Base-by-base conservation (phyloP, 1,140 invertebrate species). In the Melitaea cinxia region DNA sequence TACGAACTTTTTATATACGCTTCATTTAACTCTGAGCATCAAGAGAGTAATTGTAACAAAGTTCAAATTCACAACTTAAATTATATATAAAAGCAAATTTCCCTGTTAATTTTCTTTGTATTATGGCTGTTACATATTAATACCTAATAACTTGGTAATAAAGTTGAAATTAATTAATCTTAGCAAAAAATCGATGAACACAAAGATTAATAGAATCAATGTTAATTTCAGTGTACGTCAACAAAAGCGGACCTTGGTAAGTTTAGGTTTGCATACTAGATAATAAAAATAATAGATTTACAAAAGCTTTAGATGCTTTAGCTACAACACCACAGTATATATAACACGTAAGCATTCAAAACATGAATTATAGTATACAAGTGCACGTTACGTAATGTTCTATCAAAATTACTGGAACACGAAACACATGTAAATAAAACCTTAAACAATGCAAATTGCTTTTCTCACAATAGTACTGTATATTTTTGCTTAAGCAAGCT, bases 161-260 rank as follows among this genome's bases (percentile, higher is more conserved):
- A 33, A 4, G 19, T 23, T 42, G 21, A 10, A 21, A 47, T 47
- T 47, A 6, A 4, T 10, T 12, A 47, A 47, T 47, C 2, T 12
- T 21, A 17, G 9, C 12, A n/a, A n/a, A 21, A 6, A 37, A 55
- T 21, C n/a, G 12, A 21, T 26, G 52, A 5, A 23, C n/a, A 60
- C 28, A 17, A 69, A 56, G 62, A 68, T 75, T 82, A 75, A 75
- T 37, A 50, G 26, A 64, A 19, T 62, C 37, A 78, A 80, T 83
- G 66, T 89, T 83, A 79, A 84, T 89, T 89, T 86, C 87, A 89
- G 87, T 89, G 87, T 78, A 85, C 85, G 83, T 85, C 78, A 84
- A 75, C 84, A 87, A 84, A 85, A 78, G 70, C 57, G 85, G 87
- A 80, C 65, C 75, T 85, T 80, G 87, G 87, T 89, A 80, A 89